phyloP scores from a whole-genome alignment of 2,888 invertebrate genomes.

The Oithona nana region DNA sequence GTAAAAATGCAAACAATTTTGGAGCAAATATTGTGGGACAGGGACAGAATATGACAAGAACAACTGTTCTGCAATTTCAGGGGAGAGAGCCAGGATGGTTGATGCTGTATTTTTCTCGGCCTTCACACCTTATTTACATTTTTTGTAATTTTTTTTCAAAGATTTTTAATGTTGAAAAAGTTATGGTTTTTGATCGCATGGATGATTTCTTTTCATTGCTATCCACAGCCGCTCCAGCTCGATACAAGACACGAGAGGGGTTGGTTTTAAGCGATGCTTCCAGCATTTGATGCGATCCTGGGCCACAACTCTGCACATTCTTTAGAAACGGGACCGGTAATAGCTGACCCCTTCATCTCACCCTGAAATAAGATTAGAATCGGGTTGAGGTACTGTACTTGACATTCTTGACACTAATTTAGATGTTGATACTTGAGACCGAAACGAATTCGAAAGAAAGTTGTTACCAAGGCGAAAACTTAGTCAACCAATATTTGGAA shows the following conservation, averaged over 20 bases:
- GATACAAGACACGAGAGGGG: neutral
- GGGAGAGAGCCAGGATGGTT: neutral
- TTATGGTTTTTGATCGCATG: neutral
- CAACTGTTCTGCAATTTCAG: too few relatives aligned
- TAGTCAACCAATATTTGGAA: neutral
- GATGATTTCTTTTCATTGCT: neutral
- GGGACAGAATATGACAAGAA: neutral
- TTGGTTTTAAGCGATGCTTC: conserved; percentile 72
- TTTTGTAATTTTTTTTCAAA: neutral
- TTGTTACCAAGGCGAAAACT: neutral
- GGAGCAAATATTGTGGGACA: neutral
- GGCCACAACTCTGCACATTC: conserved; percentile 99
- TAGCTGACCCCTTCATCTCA: conserved; percentile 50
- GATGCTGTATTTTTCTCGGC: neutral
- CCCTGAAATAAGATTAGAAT: conserved; percentile 5
- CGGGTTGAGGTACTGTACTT: too few relatives aligned
- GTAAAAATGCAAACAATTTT: neutral
- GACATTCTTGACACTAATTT: too few relatives aligned
- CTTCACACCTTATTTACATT: neutral
- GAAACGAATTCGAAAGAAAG: too few relatives aligned
- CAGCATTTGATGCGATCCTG: conserved; percentile 96
- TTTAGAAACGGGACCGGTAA: conserved; percentile 97
- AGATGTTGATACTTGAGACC: too few relatives aligned
- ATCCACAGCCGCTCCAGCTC: neutral
- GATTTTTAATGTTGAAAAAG: neutral